Percentiles rank a stretch among this genome's conserved stretches.
These are phyloP conservation scores for Standfussiana lucernea DNA, from an alignment of 2,888 invertebrate genomes.

Conservation along the genomic window DNA sequence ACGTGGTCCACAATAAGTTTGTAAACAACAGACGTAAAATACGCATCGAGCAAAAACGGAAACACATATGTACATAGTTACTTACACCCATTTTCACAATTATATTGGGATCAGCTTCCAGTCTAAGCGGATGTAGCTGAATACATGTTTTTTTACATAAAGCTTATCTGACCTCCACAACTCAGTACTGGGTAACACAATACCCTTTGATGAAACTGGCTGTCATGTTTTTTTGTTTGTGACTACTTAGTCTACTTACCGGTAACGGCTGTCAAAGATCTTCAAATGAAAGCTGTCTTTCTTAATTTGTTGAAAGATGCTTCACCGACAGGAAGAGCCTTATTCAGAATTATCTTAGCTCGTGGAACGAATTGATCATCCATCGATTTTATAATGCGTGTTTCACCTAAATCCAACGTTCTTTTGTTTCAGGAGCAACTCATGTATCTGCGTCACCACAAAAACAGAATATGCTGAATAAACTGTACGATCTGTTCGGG, in stretches of 20 bases:
- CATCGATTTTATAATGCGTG: not conserved
- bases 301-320: not conserved
- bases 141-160: not conserved
- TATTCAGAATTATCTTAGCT: not conserved
- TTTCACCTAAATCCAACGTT: not conserved
- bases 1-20: not conserved
- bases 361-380: not conserved
- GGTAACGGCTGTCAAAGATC: not conserved
- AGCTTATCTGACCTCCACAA: not conserved
- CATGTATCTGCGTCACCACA: conserved; percentile 36
- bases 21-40: not conserved
- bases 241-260: no score
- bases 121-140: not conserved
- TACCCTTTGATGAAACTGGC: not conserved
- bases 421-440: conserved; percentile 72
- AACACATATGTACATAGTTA: not conserved
- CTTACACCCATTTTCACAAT: not conserved
- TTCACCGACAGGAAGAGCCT: not conserved
- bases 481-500: conserved; percentile 90
- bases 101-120: not conserved
- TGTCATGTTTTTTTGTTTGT: not conserved
- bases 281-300: not conserved
- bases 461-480: conserved; percentile 74
- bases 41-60: not conserved
- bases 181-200: not conserved